phyloP scores from a whole-genome alignment of 2,113 vertebrate species.

The Thomomys bottae region DNA sequence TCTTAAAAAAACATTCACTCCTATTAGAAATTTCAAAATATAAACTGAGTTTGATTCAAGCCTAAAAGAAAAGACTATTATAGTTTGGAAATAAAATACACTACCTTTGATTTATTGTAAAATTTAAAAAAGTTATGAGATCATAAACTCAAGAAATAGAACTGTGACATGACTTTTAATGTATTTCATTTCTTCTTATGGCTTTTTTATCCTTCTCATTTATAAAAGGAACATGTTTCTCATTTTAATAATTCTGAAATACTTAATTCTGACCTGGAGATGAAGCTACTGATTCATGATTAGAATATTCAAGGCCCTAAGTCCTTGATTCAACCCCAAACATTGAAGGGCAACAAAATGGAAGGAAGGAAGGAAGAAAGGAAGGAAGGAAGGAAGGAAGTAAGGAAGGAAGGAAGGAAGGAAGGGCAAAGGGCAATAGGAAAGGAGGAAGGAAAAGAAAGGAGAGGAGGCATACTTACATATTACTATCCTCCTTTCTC shows the following conservation, averaged over 20 bases:
- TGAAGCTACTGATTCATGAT: too few relatives aligned
- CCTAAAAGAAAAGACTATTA: neutral
- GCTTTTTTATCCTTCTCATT: neutral
- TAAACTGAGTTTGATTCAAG: neutral
- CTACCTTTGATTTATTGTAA: neutral
- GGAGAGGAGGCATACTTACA: neutral
- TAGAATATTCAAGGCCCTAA: neutral
- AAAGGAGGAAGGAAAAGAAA: rapidly evolving
- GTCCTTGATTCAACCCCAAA: neutral
- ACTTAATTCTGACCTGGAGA: neutral
- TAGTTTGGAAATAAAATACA: neutral
- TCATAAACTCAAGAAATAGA: neutral
- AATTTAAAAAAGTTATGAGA: neutral
- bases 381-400: too few relatives aligned
- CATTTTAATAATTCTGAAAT: slow-evolving; percentile 47
- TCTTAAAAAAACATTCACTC: neutral
- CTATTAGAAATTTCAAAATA: neutral
- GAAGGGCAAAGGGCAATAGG: rapidly evolving
- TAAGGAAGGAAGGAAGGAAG: neutral
- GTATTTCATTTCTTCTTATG: neutral
- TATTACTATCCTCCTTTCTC: too few relatives aligned
- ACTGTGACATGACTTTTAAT: neutral
- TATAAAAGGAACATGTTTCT: slow-evolving; percentile 10
- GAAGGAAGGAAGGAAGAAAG: too few relatives aligned
- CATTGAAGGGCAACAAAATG: too few relatives aligned